Conservation (phyloP, 2,113 vertebrate genomes). For the Lepus americanus region DNA sequence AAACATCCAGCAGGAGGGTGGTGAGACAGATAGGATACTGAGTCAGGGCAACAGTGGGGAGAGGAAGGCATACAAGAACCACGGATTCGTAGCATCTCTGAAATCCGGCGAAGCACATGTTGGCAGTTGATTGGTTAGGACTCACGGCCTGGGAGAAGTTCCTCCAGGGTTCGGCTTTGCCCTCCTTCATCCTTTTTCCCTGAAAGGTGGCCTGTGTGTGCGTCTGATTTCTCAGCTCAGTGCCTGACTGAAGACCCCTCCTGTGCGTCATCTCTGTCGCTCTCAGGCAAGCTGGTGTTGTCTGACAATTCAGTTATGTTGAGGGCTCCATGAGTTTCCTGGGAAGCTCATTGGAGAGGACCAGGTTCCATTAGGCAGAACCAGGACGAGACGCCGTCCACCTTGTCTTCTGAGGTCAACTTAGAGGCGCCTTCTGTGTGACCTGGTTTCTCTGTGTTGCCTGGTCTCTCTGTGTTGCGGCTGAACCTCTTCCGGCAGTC, state of each 20-base stretch:
- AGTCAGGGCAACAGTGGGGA: fast-evolving
- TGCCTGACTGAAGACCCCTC: background rate
- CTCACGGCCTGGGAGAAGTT: background rate
- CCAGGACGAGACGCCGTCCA: background rate
- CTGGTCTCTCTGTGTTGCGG: background rate
- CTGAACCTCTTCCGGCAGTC: background rate
- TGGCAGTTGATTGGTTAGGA: background rate
- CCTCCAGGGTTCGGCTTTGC: background rate
- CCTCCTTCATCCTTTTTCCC: background rate
- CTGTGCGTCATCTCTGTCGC: background rate
- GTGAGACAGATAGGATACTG: background rate
- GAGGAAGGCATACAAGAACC: background rate
- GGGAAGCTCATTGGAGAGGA: background rate
- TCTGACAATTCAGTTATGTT: background rate
- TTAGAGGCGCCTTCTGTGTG: background rate
- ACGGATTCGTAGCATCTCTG: background rate
- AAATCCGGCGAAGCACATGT: background rate
- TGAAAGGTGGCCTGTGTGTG: background rate
- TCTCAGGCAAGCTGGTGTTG: background rate
- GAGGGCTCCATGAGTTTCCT: background rate
- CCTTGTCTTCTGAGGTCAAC: background rate
- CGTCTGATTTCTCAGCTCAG: background rate
- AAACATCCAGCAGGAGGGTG: background rate
- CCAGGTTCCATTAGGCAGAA: background rate
- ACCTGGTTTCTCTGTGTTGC: background rate